phyloP scores from a whole-genome alignment of 2,888 invertebrate genomes.

The Drosophila paranaensis region DNA sequence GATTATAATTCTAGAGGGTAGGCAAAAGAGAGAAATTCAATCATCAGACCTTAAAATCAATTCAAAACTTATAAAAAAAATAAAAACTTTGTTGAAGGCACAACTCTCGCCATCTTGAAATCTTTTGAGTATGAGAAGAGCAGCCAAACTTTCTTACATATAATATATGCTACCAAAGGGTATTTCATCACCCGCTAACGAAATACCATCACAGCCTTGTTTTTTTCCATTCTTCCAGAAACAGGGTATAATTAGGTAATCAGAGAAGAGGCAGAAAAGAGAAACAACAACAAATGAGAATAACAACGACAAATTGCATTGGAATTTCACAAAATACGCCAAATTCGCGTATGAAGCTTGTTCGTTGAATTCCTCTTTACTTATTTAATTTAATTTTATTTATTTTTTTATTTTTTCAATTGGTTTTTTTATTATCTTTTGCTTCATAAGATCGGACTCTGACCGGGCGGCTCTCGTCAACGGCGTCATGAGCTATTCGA shows the following conservation, averaged over 20 bases:
- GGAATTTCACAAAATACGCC: slow-evolving; percentile 47
- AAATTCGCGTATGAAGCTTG: slow-evolving; percentile 14
- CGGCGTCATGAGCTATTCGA: slow-evolving; percentile 30
- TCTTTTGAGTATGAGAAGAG: too few relatives aligned
- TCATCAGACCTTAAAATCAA: not conserved
- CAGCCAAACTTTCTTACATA: too few relatives aligned
- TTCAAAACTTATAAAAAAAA: not conserved
- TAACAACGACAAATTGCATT: slow-evolving; percentile 33
- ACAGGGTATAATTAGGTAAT: slow-evolving; percentile 24
- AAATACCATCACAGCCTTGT: not conserved
- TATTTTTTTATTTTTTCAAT: not conserved
- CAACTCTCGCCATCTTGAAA: too few relatives aligned
- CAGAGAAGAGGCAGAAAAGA: not conserved
- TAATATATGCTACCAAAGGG: not conserved
- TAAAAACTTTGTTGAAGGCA: too few relatives aligned
- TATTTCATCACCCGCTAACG: not conserved
- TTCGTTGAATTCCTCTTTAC: slow-evolving; percentile 8
- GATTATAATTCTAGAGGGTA: too few relatives aligned
- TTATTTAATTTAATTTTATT: not conserved
- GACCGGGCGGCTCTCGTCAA: slow-evolving; percentile 31
- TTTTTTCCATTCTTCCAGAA: slow-evolving; percentile 5
- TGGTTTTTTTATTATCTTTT: slow-evolving; percentile 1
- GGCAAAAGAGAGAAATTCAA: too few relatives aligned
- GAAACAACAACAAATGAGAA: not conserved
- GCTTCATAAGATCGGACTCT: slow-evolving; percentile 22